phyloP scores from a whole-genome alignment of 2,797 vertebrate genomes.

The Bufotes viridis region DNA sequence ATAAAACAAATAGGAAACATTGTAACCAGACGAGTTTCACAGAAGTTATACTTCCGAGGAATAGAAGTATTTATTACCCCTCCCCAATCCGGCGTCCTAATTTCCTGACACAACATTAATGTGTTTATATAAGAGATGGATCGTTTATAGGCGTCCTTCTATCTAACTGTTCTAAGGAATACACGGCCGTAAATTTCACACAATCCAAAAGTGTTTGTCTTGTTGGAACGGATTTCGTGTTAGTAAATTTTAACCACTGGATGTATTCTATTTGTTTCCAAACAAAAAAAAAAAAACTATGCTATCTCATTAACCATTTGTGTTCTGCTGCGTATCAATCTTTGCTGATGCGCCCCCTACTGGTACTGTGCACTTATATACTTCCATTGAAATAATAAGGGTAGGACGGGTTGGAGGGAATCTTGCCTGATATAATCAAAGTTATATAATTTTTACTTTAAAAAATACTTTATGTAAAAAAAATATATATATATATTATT shows the following conservation, averaged over 20 bases:
- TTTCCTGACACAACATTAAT: constrained; percentile 13
- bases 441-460: too few relatives aligned
- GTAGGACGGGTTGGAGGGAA: background rate
- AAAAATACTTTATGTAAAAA: too few relatives aligned
- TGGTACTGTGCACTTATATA: background rate
- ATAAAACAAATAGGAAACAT: background rate
- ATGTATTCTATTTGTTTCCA: background rate
- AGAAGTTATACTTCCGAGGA: background rate
- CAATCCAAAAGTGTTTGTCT: constrained; percentile 30
- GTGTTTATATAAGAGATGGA: constrained; percentile 8
- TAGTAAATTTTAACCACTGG: constrained; percentile 9
- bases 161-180: background rate
- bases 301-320: background rate
- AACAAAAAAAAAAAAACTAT: background rate
- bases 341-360: background rate
- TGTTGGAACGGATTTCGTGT: background rate
- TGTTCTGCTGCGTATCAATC: background rate
- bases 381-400: background rate
- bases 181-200: background rate
- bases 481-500: too few relatives aligned
- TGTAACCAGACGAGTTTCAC: background rate
- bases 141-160: constrained; percentile 5
- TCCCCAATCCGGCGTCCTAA: background rate
- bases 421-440: too few relatives aligned
- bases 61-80: background rate